These are phyloP conservation scores for Lophotis ruficrista DNA, from an alignment of 2,113 vertebrate genomes.

Conservation along the genomic window DNA sequence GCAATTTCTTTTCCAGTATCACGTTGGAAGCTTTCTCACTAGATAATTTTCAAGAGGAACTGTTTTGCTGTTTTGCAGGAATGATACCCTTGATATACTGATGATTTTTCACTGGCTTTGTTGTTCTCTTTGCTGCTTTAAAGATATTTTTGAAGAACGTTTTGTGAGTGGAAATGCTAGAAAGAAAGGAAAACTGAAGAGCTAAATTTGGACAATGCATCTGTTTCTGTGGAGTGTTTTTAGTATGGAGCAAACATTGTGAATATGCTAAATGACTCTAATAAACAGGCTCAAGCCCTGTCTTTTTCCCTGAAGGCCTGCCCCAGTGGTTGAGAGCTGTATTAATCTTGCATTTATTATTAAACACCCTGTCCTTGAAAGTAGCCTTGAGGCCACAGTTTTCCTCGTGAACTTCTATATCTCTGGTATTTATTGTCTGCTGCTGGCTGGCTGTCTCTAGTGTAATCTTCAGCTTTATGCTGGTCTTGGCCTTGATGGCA, in stretches of 20 bases:
- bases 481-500: not conserved
- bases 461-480: not conserved
- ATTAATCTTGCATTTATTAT: constrained; percentile 59
- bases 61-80: not conserved
- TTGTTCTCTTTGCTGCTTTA: not conserved
- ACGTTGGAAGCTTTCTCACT: not conserved
- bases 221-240: not conserved
- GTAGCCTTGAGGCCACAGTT: not conserved
- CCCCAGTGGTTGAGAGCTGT: not conserved
- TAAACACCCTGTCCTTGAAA: constrained; percentile 39
- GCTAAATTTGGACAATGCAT: not conserved
- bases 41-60: not conserved
- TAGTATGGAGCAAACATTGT: not conserved
- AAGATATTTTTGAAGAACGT: not conserved
- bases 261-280: constrained; percentile 17
- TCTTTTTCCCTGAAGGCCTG: not conserved
- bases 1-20: not conserved
- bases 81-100: not conserved
- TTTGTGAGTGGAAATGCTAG: not conserved
- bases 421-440: constrained; percentile 5
- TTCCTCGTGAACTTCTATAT: not conserved
- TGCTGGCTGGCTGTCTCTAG: not conserved
- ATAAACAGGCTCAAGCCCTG: not conserved
- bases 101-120: not conserved
- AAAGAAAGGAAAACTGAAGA: not conserved